Evolutionary conservation across 2,113 vertebrate species (phyloP).

Genomic region (Argyrosomus japonicus): DNA sequence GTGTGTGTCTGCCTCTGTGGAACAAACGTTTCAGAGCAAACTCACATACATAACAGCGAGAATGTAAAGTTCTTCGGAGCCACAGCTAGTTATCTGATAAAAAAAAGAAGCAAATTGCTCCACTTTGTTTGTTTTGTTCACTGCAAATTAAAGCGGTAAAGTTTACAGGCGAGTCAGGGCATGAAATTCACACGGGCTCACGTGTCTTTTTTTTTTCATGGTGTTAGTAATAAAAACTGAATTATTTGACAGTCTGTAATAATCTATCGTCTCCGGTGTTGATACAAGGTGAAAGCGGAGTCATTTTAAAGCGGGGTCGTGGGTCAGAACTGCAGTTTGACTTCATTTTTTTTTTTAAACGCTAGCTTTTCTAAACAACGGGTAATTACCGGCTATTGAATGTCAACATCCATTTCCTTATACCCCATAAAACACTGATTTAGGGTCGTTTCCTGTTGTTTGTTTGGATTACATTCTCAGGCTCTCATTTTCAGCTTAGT

Average conservation of each 20-base stretch:
- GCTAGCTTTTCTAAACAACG: slow-evolving; percentile 38
- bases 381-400: slow-evolving; percentile 46
- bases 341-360: slow-evolving; percentile 3
- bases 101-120: not conserved
- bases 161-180: not conserved
- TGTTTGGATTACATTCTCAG: slow-evolving; percentile 45
- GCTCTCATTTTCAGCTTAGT: slow-evolving; percentile 39
- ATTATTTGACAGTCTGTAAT: not conserved
- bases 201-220: not conserved
- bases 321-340: slow-evolving; percentile 8
- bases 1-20: not conserved
- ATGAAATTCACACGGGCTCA: slow-evolving; percentile 4
- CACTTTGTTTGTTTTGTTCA: not conserved
- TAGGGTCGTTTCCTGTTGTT: slow-evolving; percentile 60
- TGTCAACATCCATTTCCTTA: slow-evolving; percentile 67
- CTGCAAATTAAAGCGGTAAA: not conserved
- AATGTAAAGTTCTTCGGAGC: not conserved
- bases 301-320: slow-evolving; percentile 20
- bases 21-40: slow-evolving; percentile 12
- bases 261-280: not conserved
- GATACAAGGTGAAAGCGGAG: not conserved
- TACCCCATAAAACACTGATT: slow-evolving; percentile 44
- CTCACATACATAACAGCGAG: not conserved
- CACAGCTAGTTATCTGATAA: not conserved
- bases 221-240: not conserved